Percentiles rank a stretch among this genome's conserved stretches.
Evolutionary conservation across 1,140 invertebrate genomes (phyloP).

Genomic region (Piezodorus guildinii): DNA sequence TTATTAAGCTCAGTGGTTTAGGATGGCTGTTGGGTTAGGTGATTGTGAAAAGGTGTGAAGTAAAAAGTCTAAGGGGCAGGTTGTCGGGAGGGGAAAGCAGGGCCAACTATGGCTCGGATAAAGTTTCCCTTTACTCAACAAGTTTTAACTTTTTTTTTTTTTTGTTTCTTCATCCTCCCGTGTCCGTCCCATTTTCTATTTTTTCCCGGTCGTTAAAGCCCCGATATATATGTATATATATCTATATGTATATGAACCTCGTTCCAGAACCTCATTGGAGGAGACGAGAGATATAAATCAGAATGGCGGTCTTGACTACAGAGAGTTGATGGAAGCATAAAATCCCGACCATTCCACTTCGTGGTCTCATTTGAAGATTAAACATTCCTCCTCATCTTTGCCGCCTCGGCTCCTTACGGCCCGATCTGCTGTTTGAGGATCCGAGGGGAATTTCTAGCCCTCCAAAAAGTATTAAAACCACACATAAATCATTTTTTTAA

Average conservation of each 20-base stretch:
- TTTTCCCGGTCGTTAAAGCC: slow-evolving; percentile 1
- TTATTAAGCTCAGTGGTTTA: too few relatives aligned
- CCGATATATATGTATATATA: background rate
- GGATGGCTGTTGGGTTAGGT: background rate
- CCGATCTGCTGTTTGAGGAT: too few relatives aligned
- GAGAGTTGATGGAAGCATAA: background rate
- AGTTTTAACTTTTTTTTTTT: slow-evolving; percentile 14
- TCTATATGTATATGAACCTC: background rate
- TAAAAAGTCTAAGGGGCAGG: background rate
- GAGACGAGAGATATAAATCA: background rate
- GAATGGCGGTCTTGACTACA: background rate
- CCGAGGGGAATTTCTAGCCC: too few relatives aligned
- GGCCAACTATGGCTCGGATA: background rate
- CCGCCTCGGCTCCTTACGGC: too few relatives aligned
- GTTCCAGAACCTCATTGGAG: background rate
- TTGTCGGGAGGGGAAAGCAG: slow-evolving; percentile 10
- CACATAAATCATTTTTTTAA: too few relatives aligned
- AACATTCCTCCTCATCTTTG: too few relatives aligned
- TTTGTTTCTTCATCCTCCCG: background rate
- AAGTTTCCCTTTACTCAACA: slow-evolving; percentile 6
- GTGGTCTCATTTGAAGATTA: too few relatives aligned
- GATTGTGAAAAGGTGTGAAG: background rate
- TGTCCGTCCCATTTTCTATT: background rate
- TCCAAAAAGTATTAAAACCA: too few relatives aligned
- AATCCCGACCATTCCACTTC: slow-evolving; percentile 2